Evolutionary conservation across 2,113 vertebrate genomes (phyloP), one percentile per base, ranked within the genome.

Genomic region (Ondatra zibethicus): DNA sequence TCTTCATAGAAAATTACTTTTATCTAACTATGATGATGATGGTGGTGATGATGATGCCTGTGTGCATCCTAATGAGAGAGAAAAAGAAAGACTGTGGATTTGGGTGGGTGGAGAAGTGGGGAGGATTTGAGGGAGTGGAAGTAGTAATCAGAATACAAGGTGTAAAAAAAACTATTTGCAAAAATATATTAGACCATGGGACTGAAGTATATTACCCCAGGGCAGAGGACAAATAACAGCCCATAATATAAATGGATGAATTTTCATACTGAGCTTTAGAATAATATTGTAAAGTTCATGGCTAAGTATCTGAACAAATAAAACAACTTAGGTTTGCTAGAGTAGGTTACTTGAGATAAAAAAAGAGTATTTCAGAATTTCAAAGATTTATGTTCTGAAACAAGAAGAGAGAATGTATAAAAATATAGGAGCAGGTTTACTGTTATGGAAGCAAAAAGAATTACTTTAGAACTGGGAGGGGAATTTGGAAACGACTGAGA

Each of bases 271-370:
- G 19, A 65, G 7, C 93, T 92, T 82, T n/a, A 93, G n/a, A 87
- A 87, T 76, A 86, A 85, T 87, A 70, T 42, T 80, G 13, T 73
- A 63, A 95, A 65, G 21, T 89, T 16, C 61, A 93, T 95, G 52
- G 27, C n/a, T 95, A 92, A 94, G 6, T 36, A 3, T 89, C 45
- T 75, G 52, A 95, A 97, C 19, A 92, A 45, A 19, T 39, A 93
- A 82, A 84, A 25, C 89, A 87, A 87, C 3, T 70, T 45, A 66
- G 3, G 33, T 96, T 95, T 95, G 27, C n/a, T 84, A 50, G 13
- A 88, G 8, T 92, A 45, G 86, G 47, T 27, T 47, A 82, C 4
- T 52, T 73, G n/a, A 93, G 31, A 50, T 17, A 91, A 11, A 76
- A 91, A 82, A 86, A 12, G 5, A 88, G 10, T 66, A 52, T 80